Percentiles rank a stretch among this genome's conserved stretches.
These are phyloP conservation scores for Crotalus viridis DNA, from an alignment of 2,113 vertebrate genomes.

Conservation along the genomic window DNA sequence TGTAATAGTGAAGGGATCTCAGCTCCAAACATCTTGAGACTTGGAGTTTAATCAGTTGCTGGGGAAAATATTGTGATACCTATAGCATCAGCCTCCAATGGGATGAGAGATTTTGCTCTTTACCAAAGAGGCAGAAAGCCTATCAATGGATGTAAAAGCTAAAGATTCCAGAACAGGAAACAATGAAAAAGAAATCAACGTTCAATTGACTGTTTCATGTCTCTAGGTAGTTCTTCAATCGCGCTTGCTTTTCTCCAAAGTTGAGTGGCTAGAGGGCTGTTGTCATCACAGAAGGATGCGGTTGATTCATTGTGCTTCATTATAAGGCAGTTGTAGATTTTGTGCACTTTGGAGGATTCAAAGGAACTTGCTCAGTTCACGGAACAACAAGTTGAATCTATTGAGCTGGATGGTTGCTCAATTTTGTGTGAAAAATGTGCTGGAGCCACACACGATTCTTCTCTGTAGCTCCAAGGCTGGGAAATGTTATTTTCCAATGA, in stretches of 20 bases:
- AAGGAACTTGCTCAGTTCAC: background rate
- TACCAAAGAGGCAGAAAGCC: conserved; percentile 24
- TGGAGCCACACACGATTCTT: background rate
- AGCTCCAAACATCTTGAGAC: background rate
- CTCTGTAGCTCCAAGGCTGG: background rate
- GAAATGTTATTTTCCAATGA: background rate
- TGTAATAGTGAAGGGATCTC: background rate
- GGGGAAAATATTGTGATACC: background rate
- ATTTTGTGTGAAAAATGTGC: too few relatives aligned
- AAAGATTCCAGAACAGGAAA: conserved; percentile 38
- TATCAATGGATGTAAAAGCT: conserved; percentile 42
- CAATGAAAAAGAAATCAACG: conserved; percentile 38
- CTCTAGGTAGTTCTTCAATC: conserved; percentile 44
- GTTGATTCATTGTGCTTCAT: background rate
- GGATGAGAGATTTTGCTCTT: background rate
- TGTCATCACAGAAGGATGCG: background rate
- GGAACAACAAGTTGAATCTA: background rate
- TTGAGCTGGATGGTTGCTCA: background rate
- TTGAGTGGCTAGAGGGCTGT: conserved; percentile 1
- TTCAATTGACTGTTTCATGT: conserved; percentile 27
- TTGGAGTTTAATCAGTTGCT: background rate
- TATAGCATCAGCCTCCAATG: background rate
- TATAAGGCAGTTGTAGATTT: background rate
- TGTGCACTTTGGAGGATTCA: background rate
- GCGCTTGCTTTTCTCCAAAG: conserved; percentile 29